phyloP scores from a whole-genome alignment of 2,113 vertebrate genomes.

The Puffinus mauretanicus region DNA sequence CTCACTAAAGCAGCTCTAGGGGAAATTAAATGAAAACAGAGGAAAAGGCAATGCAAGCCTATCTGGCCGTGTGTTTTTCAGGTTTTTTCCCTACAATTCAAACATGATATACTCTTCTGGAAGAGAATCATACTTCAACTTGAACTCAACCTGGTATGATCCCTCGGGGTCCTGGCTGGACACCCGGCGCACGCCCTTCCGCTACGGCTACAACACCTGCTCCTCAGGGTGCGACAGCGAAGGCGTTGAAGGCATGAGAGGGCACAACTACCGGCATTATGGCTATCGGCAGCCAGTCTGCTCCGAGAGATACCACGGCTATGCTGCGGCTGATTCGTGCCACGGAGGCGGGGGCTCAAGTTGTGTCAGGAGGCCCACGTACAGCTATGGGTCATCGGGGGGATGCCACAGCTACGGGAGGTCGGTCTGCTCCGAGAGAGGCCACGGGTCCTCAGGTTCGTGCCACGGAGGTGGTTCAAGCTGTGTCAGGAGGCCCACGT shows the following conservation, averaged over 20 bases:
- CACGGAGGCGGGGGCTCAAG: accelerated
- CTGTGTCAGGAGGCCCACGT: neutral
- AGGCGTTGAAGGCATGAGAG: neutral
- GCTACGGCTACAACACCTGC: constrained; percentile 11
- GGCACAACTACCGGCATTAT: constrained; percentile 30
- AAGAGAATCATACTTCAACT: constrained; percentile 61
- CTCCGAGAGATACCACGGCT: neutral
- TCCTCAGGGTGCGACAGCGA: neutral
- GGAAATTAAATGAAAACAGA: accelerated
- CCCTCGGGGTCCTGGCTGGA: constrained; percentile 51
- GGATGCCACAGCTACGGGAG: neutral
- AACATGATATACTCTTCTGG: constrained; percentile 49
- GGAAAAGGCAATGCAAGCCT: neutral
- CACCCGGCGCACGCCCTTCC: constrained; percentile 22
- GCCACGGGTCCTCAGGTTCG: neutral
- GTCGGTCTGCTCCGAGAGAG: neutral
- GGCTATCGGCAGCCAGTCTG: constrained; percentile 11
- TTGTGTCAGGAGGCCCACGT: neutral
- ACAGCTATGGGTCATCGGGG: neutral
- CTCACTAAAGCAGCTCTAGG: neutral
- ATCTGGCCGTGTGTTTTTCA: neutral
- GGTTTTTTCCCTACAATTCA: accelerated
- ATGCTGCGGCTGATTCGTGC: accelerated
- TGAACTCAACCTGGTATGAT: constrained; percentile 61
- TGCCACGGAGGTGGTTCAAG: neutral